Evolutionary conservation across 2,113 vertebrate species (phyloP).

Genomic region (Rhinolophus sinicus): DNA sequence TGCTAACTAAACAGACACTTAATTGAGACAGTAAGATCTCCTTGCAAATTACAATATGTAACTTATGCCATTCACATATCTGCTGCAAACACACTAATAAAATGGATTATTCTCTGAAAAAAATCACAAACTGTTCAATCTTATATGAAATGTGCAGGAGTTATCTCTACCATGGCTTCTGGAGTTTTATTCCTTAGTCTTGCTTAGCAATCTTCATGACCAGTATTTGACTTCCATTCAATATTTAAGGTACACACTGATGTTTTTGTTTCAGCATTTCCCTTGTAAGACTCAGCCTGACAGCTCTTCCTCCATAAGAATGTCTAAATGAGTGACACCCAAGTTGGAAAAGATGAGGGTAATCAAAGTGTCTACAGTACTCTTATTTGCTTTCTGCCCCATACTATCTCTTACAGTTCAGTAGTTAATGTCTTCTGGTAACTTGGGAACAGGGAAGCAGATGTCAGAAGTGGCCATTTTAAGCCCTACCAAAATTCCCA

Average conservation of each 20-base stretch:
- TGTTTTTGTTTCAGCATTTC: constrained; percentile 53
- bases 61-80: constrained; percentile 57
- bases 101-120: not conserved
- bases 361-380: constrained; percentile 67
- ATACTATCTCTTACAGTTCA: constrained; percentile 54
- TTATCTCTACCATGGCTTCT: not conserved
- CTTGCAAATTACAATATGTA: constrained; percentile 61
- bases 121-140: not conserved
- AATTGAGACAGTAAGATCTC: constrained; percentile 62
- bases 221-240: constrained; percentile 36
- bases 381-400: constrained; percentile 50
- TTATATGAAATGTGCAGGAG: constrained; percentile 25
- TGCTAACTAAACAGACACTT: constrained; percentile 56
- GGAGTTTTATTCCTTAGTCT: constrained; percentile 16
- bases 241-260: not conserved
- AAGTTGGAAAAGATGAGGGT: not conserved
- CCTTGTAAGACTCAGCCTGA: not conserved
- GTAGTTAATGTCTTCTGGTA: constrained; percentile 66
- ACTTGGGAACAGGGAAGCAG: constrained; percentile 63
- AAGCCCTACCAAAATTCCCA: constrained; percentile 72
- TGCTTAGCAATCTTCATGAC: constrained; percentile 27
- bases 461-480: constrained; percentile 69
- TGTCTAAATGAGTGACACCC: constrained; percentile 17
- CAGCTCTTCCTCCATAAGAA: not conserved
- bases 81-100: constrained; percentile 33